Base-by-base conservation (phyloP, 2,797 vertebrate genomes). In the Nasua narica region DNA sequence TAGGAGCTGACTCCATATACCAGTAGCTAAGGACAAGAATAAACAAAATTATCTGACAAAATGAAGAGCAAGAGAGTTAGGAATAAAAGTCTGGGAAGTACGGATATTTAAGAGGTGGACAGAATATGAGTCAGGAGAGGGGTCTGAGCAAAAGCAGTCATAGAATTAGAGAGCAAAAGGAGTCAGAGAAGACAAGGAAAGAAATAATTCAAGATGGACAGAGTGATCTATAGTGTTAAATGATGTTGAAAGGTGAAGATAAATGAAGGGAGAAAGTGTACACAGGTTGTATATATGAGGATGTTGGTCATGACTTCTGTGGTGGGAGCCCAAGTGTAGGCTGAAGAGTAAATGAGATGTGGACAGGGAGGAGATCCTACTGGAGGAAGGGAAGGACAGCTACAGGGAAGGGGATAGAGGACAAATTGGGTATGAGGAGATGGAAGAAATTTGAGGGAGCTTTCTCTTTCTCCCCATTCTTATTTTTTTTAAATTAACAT, bases 51-150 rank as follows among this genome's bases (percentile, higher is more conserved):
- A 89, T 62, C 10, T 35, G 46, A 88, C 15, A 79, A 90, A 82
- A 87, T 65, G 65, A 92, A 95, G 21, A 96, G 82, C 21, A 90
- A 95, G 48, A 65, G 40, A 43, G 29, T 27, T 90, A 62, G 52
- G 43, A 82, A 54, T 96, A 90, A 89, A 96, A 74, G 25, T 32
- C 35, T 40, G 35, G 56, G 18, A 90, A 62, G 15, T 29, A 56
- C 11, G 29, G 25, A 16, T 19, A 76, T 86, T 94, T 91, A 89
- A 79, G n/a, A 85, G 35, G 46, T 37, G 37, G 62, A 72, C 5
- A 97, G 58, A 84, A 86, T 32, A 87, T 60, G 25, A 95, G 50
- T 54, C 54, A 92, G 72, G 19, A 43, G 77, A 79, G 72, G 43
- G n/a, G 18, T 29, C 43, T 81, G 16, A 79, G 85, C 29, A 67